Base-by-base conservation (phyloP, 2,113 vertebrate genomes). In the Muscicapa adusta region DNA sequence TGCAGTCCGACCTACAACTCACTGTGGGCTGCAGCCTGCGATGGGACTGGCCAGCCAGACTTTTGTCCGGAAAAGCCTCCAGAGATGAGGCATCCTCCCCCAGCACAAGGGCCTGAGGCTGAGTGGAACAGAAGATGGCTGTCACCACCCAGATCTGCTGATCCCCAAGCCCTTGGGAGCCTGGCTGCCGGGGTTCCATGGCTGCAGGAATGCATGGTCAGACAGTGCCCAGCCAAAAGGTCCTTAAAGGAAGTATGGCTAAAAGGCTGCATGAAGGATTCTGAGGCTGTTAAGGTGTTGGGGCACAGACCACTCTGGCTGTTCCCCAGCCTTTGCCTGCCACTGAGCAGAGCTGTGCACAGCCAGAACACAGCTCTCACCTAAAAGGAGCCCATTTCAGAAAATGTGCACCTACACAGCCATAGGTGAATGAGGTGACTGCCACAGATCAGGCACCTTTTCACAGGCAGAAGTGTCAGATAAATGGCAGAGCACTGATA, bases 1-100 rank as follows among this genome's bases (percentile, higher is more conserved):
- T 5, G 4, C 50, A 8, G 16, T 29, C 40, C 0, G 0, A 42
- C 23, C 38, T 82, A 43, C 8, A 4, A 18, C 34, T 76, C 58
- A 6, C 13, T 0, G 0, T 23, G 58, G 48, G 54, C 68, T 73
- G 7, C 2, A 2, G 73, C 34, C 81, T 12, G 2, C 0, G 0
- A 36, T 48, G 38, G 36, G 22, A 42, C 33, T 54, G 63, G 34
- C 50, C 5, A 10, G 66, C 22, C 47, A 78, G 50, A 4, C 8
- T 40, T 89, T 65, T 73, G 56, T 81, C 45, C 73, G 68, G 5
- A 2, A 65, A 65, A 81, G 22, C 51, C 28, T 43, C 28, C 0
- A 1, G 68, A n/a, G 23, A 56, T 48, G 68, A n/a, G 28, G 47
- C 2, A 3, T 81, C 45, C 18, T 77, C 10, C 28, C 24, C 42